Percentiles rank a stretch among this genome's conserved stretches.
Conservation (phyloP, 2,113 vertebrate species). For the Reinhardtius hippoglossoides region DNA sequence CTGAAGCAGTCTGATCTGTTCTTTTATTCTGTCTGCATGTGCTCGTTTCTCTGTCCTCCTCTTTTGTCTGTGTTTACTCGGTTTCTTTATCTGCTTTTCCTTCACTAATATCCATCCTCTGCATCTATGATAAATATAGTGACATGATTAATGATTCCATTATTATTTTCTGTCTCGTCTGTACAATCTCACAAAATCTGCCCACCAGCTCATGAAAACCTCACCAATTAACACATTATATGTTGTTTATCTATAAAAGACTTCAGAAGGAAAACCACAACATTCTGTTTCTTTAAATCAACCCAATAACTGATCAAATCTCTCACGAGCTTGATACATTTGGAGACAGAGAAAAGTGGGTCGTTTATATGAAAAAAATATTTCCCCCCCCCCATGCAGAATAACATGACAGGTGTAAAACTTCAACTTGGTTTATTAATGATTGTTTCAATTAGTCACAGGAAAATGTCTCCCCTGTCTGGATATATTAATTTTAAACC, state of each 20-base stretch:
- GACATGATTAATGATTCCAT: background rate
- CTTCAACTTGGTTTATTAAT: too few relatives aligned
- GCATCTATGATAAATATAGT: background rate
- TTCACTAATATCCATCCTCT: background rate
- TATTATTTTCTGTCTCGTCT: background rate
- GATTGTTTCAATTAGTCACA: background rate
- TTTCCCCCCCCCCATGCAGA: too few relatives aligned
- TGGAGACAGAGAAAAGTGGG: background rate
- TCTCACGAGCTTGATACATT: background rate
- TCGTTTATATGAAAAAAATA: background rate
- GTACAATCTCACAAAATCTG: background rate
- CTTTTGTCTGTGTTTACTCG: conserved; percentile 30
- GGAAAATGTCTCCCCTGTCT: background rate
- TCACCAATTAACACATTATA: background rate
- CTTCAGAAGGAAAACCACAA: too few relatives aligned
- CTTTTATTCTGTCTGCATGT: conserved; percentile 6
- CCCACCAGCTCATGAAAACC: background rate
- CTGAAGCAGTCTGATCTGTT: conserved; percentile 10
- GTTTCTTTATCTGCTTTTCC: conserved; percentile 1
- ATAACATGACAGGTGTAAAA: background rate
- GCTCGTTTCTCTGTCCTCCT: background rate
- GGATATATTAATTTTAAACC: background rate
- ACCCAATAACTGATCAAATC: too few relatives aligned
- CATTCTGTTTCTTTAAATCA: too few relatives aligned
- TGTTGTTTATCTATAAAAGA: background rate